Evolutionary conservation across 1,140 invertebrate species (phyloP).

Genomic region (Ooceraea biroi): DNA sequence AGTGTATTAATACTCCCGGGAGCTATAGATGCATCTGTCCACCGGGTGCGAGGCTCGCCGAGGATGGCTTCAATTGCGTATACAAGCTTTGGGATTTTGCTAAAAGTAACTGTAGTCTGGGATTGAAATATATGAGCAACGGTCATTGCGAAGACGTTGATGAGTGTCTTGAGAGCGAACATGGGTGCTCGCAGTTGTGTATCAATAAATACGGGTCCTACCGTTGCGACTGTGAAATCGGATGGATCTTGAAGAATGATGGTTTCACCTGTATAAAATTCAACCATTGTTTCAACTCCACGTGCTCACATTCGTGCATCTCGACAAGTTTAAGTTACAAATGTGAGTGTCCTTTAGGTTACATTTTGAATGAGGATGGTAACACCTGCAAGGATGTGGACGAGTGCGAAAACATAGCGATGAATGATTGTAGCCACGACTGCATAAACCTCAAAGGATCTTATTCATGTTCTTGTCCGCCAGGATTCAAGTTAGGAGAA

Average conservation of each 20-base stretch:
- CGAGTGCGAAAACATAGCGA: slow-evolving; percentile 78
- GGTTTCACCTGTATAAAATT: slow-evolving; percentile 47
- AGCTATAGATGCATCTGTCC: slow-evolving; percentile 93
- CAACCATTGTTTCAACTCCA: slow-evolving; percentile 58
- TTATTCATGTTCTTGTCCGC: slow-evolving; percentile 85
- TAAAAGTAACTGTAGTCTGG: slow-evolving; percentile 84
- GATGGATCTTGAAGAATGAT: slow-evolving; percentile 82
- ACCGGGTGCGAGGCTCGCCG: slow-evolving; percentile 89
- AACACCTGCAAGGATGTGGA: slow-evolving; percentile 85
- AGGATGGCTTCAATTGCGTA: slow-evolving; percentile 90
- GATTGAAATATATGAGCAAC: slow-evolving; percentile 83
- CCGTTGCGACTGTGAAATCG: slow-evolving; percentile 90
- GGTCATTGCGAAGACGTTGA: slow-evolving; percentile 89
- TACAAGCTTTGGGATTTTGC: too few species aligned
- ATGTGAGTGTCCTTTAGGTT: slow-evolving; percentile 71
- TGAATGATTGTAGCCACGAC: slow-evolving; percentile 71
- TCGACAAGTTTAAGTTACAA: not conserved
- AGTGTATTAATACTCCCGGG: slow-evolving; percentile 93
- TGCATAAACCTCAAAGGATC: slow-evolving; percentile 82
- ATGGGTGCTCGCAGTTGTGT: slow-evolving; percentile 86
- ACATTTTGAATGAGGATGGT: slow-evolving; percentile 76
- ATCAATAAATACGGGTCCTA: slow-evolving; percentile 88
- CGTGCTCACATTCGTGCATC: slow-evolving; percentile 65
- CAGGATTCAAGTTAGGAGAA: slow-evolving; percentile 80
- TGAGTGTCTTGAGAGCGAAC: slow-evolving; percentile 91